Evolutionary conservation across 2,797 vertebrate genomes (phyloP).

Genomic region (Etheostoma perlongum): DNA sequence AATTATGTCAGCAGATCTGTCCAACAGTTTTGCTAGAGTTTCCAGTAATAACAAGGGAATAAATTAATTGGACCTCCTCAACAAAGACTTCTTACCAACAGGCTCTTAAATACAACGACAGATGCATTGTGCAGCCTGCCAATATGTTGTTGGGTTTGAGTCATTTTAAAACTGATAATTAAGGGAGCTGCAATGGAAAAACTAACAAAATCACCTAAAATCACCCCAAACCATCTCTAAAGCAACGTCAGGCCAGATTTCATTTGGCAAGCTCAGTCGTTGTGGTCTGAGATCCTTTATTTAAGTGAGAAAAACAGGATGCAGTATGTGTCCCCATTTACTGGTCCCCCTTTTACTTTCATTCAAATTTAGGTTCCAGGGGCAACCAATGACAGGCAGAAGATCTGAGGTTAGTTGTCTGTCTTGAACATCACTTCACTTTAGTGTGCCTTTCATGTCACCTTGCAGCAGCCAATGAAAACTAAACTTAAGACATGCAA

Average conservation of each 20-base stretch:
- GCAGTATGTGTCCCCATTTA: slow-evolving; percentile 29
- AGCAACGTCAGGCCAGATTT: slow-evolving; percentile 24
- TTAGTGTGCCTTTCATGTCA: background rate
- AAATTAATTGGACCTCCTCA: slow-evolving; percentile 50
- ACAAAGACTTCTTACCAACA: slow-evolving; percentile 29
- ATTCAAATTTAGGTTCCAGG: slow-evolving; percentile 34
- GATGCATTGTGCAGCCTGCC: slow-evolving; percentile 51
- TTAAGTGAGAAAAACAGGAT: slow-evolving; percentile 76
- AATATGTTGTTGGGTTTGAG: slow-evolving; percentile 41
- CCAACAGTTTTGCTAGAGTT: slow-evolving; percentile 26
- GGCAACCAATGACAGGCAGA: slow-evolving; percentile 20
- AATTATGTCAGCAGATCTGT: slow-evolving; percentile 47
- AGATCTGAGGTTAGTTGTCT: slow-evolving; percentile 18
- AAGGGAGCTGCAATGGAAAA: slow-evolving; percentile 60
- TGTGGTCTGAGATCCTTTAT: slow-evolving; percentile 45
- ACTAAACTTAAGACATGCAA: background rate
- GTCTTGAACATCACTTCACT: slow-evolving; percentile 28
- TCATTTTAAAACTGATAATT: slow-evolving; percentile 54
- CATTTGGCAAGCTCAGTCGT: slow-evolving; percentile 25
- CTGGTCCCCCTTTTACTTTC: slow-evolving; percentile 8
- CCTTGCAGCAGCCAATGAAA: background rate
- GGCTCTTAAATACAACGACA: slow-evolving; percentile 48
- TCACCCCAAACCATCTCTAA: slow-evolving; percentile 40
- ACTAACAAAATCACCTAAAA: slow-evolving; percentile 48
- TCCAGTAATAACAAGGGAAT: slow-evolving; percentile 54